Evolutionary conservation across 2,888 invertebrate species (phyloP), one percentile per base, ranked within the genome.

Genomic region (Hanleya hanleyi): DNA sequence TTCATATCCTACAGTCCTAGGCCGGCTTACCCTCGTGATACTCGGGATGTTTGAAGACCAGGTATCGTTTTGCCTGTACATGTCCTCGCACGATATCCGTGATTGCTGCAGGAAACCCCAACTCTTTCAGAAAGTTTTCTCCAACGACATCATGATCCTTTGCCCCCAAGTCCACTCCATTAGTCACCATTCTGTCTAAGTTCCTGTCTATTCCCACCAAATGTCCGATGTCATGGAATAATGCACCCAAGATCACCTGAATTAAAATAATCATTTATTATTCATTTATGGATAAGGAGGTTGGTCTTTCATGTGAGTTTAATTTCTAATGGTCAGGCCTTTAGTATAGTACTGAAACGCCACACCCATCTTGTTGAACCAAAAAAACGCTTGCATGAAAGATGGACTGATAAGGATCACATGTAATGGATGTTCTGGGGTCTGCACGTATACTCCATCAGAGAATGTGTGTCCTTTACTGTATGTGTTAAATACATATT

Each of bases 211-310:
- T 41, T 4, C 82, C 83, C 22, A 81, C 62, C 33, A 85, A 74
- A 72, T 84, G 84, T 7, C 85, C 85, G 69, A 85, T 79, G 70
- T 85, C 85, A 68, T 85, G 85, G 12, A 85, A 77, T 51, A 85
- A 79, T 3, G 84, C 83, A 12, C 81, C 85, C 7, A 84, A 18
- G 22, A 84, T 74, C 1, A 79, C 75, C 84, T 84, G 41, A 5
- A 69, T 69, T 29, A 12, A 47, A 35, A 72, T 7, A 12, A 67
- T 29, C n/a, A 47, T 7, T n/a, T n/a, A n/a, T n/a, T n/a, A n/a
- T n/a, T n/a, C n/a, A n/a, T n/a, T n/a, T n/a, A n/a, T n/a, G n/a
- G n/a, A n/a, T n/a, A n/a, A n/a, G n/a, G n/a, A n/a, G n/a, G n/a
- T n/a, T n/a, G n/a, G n/a, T n/a, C n/a, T n/a, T n/a, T n/a, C n/a